Percentiles rank a stretch among this genome's conserved stretches.
phyloP scores from a whole-genome alignment of 2,888 invertebrate species.

The Cylloceria caligata region DNA sequence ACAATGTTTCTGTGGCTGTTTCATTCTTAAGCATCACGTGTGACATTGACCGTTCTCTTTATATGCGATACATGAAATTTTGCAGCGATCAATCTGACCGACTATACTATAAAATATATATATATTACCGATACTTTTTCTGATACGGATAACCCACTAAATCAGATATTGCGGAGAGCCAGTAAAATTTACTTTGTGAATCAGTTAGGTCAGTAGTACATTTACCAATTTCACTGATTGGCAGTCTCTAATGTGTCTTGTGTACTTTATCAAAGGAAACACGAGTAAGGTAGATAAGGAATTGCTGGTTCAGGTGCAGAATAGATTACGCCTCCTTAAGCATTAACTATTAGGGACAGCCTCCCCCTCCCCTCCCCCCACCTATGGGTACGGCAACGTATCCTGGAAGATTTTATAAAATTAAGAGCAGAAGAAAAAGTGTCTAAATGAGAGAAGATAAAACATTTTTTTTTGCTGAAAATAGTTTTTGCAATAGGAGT shows the following conservation, averaged over 20 bases:
- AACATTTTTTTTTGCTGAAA: too few species aligned
- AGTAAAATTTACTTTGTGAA: neutral
- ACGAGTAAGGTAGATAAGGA: neutral
- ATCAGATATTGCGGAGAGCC: neutral
- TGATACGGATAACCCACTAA: neutral
- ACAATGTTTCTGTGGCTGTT: too few species aligned
- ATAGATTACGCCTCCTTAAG: neutral
- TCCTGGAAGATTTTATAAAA: too few species aligned
- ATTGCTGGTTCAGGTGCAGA: conserved; percentile 2
- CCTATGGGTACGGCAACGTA: too few species aligned
- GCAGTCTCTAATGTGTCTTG: neutral
- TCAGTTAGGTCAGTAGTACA: neutral
- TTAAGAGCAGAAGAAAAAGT: too few species aligned
- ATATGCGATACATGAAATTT: too few species aligned
- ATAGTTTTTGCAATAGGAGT: too few species aligned
- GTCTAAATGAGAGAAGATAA: too few species aligned
- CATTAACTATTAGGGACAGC: neutral
- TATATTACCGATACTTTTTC: neutral
- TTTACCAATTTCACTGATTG: conserved; percentile 1
- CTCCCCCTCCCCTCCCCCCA: too few species aligned
- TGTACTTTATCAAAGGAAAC: neutral
- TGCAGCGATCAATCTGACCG: neutral
- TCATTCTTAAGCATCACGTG: neutral
- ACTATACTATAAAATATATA: too few species aligned
- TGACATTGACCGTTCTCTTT: neutral